phyloP scores from a whole-genome alignment of 2,888 invertebrate genomes.

The Eupithecia pulchellata region DNA sequence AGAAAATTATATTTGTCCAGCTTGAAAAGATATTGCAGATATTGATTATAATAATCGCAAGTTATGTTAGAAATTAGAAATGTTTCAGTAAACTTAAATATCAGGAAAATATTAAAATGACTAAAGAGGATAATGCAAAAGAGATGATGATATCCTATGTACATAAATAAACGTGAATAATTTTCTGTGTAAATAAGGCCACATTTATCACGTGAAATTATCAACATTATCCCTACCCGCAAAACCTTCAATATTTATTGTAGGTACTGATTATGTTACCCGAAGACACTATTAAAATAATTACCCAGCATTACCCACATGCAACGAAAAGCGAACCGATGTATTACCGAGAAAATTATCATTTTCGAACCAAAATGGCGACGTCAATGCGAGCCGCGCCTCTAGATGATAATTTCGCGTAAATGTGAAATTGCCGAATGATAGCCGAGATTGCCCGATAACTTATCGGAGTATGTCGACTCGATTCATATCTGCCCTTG shows the following conservation, averaged over 20 bases:
- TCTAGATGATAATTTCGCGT: slow-evolving; percentile 68
- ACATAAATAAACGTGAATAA: slow-evolving; percentile 21
- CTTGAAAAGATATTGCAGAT: background rate
- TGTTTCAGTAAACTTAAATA: background rate
- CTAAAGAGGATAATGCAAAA: background rate
- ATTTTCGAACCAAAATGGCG: slow-evolving; percentile 67
- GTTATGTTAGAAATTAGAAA: background rate
- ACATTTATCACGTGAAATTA: slow-evolving; percentile 29
- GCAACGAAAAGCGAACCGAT: slow-evolving; percentile 61
- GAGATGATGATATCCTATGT: slow-evolving; percentile 6
- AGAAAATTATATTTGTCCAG: background rate
- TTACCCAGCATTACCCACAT: slow-evolving; percentile 63
- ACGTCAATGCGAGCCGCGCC: slow-evolving; percentile 53
- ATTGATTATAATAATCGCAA: background rate
- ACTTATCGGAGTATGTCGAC: slow-evolving; percentile 59
- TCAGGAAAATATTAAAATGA: background rate
- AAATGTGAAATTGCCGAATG: slow-evolving; percentile 72
- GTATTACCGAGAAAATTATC: slow-evolving; percentile 68
- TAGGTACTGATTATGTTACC: slow-evolving; percentile 53
- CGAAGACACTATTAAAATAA: slow-evolving; percentile 73
- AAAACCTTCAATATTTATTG: slow-evolving; percentile 42
- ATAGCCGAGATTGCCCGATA: slow-evolving; percentile 65
- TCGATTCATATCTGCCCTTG: slow-evolving; percentile 51
- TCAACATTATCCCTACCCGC: slow-evolving; percentile 25
- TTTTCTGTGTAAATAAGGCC: slow-evolving; percentile 30